phyloP scores from a whole-genome alignment of 2,888 invertebrate genomes.

The Biston stratarius region DNA sequence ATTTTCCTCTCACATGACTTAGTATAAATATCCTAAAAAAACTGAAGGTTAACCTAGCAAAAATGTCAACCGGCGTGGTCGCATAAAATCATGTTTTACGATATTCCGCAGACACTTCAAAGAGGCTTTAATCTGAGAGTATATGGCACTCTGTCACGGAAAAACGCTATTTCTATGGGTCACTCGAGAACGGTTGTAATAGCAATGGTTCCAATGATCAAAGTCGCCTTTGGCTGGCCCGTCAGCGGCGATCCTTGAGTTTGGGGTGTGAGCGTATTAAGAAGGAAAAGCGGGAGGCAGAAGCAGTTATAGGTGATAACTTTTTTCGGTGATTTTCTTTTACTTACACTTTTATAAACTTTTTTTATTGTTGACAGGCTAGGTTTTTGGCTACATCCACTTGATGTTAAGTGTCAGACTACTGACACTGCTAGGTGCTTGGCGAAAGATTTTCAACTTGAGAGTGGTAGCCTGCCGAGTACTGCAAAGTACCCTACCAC shows the following conservation, averaged over 20 bases:
- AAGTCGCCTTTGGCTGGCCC: slow-evolving; percentile 46
- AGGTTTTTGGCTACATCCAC: too few species aligned
- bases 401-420: too few species aligned
- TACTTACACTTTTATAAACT: too few species aligned
- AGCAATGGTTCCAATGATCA: slow-evolving; percentile 59
- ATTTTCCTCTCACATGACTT: slow-evolving; percentile 24
- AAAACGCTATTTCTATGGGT: slow-evolving; percentile 51
- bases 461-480: too few species aligned
- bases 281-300: slow-evolving; percentile 7
- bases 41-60: slow-evolving; percentile 52
- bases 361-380: too few species aligned
- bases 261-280: slow-evolving; percentile 16
- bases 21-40: slow-evolving; percentile 45
- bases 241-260: slow-evolving; percentile 29
- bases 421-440: too few species aligned
- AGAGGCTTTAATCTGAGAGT: slow-evolving; percentile 53
- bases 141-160: slow-evolving; percentile 33
- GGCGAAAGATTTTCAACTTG: too few species aligned
- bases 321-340: too few species aligned
- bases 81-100: slow-evolving; percentile 65
- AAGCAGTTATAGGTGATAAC: too few species aligned
- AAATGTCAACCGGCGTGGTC: slow-evolving; percentile 46
- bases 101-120: slow-evolving; percentile 48
- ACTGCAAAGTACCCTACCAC: too few species aligned
- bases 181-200: slow-evolving; percentile 53